Conservation (phyloP, 1,140 invertebrate genomes). For the Samia ricini region DNA sequence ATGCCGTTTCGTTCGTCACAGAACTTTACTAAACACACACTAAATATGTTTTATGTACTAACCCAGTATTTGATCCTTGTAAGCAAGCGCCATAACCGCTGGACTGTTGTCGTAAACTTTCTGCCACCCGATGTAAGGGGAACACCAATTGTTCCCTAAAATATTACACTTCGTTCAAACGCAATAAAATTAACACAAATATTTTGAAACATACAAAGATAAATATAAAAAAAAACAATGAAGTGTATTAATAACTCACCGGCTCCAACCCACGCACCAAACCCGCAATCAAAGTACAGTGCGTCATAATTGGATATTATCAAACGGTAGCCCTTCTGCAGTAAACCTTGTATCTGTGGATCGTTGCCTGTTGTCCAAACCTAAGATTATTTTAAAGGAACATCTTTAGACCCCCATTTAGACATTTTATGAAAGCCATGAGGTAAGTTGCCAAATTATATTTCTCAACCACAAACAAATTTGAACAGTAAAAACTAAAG, state of each 20-base stretch:
- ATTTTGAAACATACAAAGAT: not conserved
- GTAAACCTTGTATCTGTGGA: slow-evolving; percentile 80
- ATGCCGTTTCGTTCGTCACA: no score
- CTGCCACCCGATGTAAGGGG: slow-evolving; percentile 93
- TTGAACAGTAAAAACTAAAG: no score
- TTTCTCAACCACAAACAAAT: no score
- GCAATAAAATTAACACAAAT: not conserved
- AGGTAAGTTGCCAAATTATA: no score
- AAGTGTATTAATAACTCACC: slow-evolving; percentile 43
- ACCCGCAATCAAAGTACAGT: slow-evolving; percentile 91
- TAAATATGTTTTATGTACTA: slow-evolving; percentile 25
- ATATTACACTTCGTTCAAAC: slow-evolving; percentile 6
- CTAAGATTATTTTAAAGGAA: slow-evolving; percentile 44
- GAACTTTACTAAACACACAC: no score
- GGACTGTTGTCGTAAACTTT: slow-evolving; percentile 89
- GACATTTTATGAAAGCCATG: no score
- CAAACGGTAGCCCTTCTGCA: slow-evolving; percentile 84
- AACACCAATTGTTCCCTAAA: slow-evolving; percentile 89
- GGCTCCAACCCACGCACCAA: slow-evolving; percentile 79
- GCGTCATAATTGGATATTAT: slow-evolving; percentile 93
- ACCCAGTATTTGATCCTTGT: slow-evolving; percentile 79
- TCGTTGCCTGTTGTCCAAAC: slow-evolving; percentile 87
- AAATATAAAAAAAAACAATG: not conserved
- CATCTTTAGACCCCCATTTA: no score
- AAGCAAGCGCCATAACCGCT: slow-evolving; percentile 75